These are phyloP conservation scores for Tetragonula clypearis DNA, from an alignment of 1,140 invertebrate genomes.

Conservation along the genomic window DNA sequence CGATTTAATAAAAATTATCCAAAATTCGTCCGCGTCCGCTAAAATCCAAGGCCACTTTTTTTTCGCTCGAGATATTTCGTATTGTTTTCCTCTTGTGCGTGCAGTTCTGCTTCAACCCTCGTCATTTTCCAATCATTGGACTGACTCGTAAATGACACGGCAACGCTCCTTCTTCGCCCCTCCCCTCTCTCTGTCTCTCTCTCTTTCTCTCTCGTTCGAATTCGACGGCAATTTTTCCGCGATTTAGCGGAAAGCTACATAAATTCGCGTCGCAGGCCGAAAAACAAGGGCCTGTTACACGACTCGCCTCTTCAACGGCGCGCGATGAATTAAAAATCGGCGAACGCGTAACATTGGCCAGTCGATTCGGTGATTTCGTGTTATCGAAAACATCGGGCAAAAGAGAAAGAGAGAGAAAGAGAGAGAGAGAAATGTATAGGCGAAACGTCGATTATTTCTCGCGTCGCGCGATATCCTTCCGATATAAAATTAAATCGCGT, in stretches of 20 bases:
- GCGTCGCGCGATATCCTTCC: neutral
- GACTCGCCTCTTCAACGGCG: neutral
- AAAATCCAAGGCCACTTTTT: neutral
- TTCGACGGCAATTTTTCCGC: neutral
- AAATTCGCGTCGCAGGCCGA: neutral
- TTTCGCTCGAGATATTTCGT: neutral
- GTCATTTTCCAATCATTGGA: neutral
- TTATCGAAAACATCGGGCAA: neutral
- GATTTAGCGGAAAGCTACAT: slow-evolving; percentile 8
- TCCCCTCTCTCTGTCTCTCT: too few species aligned
- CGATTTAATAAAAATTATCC: too few species aligned
- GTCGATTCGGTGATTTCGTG: neutral
- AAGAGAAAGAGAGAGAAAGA: neutral
- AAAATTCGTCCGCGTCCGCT: too few species aligned
- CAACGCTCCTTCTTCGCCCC: neutral
- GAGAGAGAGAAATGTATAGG: neutral
- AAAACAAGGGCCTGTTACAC: neutral
- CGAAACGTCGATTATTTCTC: slow-evolving; percentile 8
- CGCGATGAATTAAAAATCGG: slow-evolving; percentile 23
- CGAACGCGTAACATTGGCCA: slow-evolving; percentile 1
- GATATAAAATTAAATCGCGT: slow-evolving; percentile 25
- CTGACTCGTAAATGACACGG: neutral
- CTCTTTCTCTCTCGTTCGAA: too few species aligned
- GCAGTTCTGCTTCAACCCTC: neutral
- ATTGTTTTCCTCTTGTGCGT: neutral